These are phyloP conservation scores for Myiozetetes cayanensis DNA, from an alignment of 2,113 vertebrate genomes.

Conservation along the genomic window DNA sequence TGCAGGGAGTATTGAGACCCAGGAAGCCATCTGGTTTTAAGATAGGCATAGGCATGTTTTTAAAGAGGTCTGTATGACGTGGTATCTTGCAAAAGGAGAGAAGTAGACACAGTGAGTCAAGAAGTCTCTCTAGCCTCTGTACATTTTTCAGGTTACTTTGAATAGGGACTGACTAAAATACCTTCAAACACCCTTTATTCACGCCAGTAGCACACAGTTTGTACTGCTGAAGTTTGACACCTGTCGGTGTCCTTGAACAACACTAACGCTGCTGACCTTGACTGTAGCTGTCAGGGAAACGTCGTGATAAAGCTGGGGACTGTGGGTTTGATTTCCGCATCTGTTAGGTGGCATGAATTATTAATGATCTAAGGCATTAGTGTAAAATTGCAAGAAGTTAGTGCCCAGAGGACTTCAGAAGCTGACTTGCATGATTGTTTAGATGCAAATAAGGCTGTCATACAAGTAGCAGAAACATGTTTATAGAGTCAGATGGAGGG, in stretches of 20 bases:
- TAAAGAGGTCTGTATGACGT: background rate
- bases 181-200: background rate
- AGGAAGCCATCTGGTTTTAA: background rate
- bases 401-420: background rate
- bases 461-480: background rate
- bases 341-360: background rate
- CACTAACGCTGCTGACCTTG: background rate
- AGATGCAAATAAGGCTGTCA: background rate
- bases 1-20: background rate
- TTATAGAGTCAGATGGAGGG: background rate
- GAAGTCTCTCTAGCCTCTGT: background rate
- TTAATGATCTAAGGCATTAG: background rate
- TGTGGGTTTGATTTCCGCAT: background rate
- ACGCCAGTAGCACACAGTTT: background rate
- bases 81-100: background rate
- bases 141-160: background rate
- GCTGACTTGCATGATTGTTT: background rate
- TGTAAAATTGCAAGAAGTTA: background rate
- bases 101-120: background rate
- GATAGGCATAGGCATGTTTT: background rate
- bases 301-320: background rate
- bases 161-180: background rate
- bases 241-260: background rate
- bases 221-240: background rate
- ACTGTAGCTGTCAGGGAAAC: background rate